These are phyloP conservation scores for Harpagoxenus sublaevis DNA, from an alignment of 2,888 invertebrate genomes.

Conservation along the genomic window DNA sequence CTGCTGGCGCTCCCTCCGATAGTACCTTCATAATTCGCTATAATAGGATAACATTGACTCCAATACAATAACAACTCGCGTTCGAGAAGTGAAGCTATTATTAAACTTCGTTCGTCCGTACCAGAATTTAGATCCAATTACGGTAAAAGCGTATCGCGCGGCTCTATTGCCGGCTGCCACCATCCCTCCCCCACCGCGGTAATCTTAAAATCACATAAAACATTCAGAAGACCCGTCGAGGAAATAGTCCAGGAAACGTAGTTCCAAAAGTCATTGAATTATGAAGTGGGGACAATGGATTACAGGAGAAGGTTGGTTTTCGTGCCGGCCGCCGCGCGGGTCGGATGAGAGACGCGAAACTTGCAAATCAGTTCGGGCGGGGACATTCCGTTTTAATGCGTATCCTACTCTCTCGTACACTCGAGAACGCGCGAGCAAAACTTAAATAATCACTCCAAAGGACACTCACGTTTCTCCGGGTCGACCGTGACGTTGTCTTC, in stretches of 20 bases:
- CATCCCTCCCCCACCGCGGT: neutral
- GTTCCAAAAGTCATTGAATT: slow-evolving; percentile 66
- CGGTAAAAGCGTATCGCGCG: slow-evolving; percentile 47
- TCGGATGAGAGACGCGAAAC: slow-evolving; percentile 52
- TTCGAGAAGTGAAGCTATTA: slow-evolving; percentile 26
- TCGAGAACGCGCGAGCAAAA: neutral
- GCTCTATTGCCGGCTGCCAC: neutral
- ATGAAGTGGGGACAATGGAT: slow-evolving; percentile 65
- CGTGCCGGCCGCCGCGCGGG: slow-evolving; percentile 26
- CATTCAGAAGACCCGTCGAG: slow-evolving; percentile 56
- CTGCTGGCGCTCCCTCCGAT: neutral
- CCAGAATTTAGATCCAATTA: slow-evolving; percentile 55
- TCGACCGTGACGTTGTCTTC: slow-evolving; percentile 25
- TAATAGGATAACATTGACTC: slow-evolving; percentile 47
- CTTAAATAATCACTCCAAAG: slow-evolving; percentile 39
- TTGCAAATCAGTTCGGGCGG: slow-evolving; percentile 51
- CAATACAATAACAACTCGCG: slow-evolving; percentile 26
- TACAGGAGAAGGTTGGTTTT: slow-evolving; percentile 51
- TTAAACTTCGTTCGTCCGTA: slow-evolving; percentile 28
- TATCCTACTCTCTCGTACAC: neutral
- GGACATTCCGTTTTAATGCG: slow-evolving; percentile 37
- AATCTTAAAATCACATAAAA: slow-evolving; percentile 56
- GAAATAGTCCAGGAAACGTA: slow-evolving; percentile 48
- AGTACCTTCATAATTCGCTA: slow-evolving; percentile 27
- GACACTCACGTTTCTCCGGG: slow-evolving; percentile 14